phyloP scores from a whole-genome alignment of 2,113 vertebrate genomes.

The Theropithecus gelada region DNA sequence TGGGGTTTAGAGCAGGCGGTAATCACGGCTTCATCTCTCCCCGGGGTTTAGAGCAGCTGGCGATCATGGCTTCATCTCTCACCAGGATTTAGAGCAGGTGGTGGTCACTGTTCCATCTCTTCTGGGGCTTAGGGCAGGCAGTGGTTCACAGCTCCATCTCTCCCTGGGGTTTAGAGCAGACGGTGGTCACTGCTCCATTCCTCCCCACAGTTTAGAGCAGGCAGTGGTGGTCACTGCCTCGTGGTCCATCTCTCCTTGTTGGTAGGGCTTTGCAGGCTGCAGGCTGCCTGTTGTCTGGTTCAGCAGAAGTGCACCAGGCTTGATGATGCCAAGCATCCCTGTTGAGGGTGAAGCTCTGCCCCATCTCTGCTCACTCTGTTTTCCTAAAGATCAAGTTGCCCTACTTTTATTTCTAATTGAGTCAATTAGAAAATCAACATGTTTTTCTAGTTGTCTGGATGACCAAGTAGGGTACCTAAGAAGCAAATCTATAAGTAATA shows the following conservation, averaged over 20 bases:
- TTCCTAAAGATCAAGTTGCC: background rate
- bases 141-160: no score
- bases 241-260: no score
- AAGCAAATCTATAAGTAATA: no score
- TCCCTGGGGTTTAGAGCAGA: background rate
- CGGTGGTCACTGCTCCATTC: no score
- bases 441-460: background rate
- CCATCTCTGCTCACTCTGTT: background rate
- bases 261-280: background rate
- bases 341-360: background rate
- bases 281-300: background rate
- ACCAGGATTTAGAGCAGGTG: accelerated
- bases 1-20: accelerated
- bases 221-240: no score
- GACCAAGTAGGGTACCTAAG: no score
- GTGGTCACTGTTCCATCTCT: no score
- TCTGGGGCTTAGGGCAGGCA: no score
- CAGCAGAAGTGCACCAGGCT: background rate
- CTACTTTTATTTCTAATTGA: background rate
- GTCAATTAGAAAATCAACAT: background rate
- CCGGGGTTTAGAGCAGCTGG: accelerated
- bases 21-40: accelerated
- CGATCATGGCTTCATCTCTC: no score
- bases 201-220: no score
- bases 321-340: background rate